Percentiles rank a stretch among this genome's conserved stretches.
Conservation (phyloP, 2,888 invertebrate species). For the Bruchidius siliquastri region DNA sequence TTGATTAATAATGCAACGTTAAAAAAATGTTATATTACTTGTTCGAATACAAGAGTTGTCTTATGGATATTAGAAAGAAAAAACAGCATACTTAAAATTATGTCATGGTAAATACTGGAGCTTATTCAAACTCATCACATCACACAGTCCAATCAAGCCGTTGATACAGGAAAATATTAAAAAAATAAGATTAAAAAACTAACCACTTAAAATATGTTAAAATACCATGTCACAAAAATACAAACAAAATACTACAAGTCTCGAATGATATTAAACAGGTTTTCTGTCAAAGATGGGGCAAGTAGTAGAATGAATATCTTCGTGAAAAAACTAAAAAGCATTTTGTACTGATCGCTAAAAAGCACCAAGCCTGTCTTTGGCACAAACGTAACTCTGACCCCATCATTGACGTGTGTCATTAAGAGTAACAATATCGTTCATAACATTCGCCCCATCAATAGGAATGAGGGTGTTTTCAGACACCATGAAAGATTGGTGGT, state of each 20-base stretch:
- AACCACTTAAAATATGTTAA: neutral
- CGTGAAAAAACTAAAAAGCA: neutral
- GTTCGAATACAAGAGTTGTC: neutral
- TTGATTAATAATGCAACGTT: neutral
- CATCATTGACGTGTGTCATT: neutral
- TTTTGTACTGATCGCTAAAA: neutral
- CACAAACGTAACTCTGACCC: neutral
- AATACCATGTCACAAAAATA: neutral
- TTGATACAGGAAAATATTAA: neutral
- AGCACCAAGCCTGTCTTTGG: neutral
- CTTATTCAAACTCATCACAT: neutral
- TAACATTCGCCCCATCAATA: neutral
- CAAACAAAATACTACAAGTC: neutral
- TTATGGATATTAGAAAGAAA: neutral
- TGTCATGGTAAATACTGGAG: neutral
- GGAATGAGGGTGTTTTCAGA: neutral
- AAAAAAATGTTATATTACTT: neutral
- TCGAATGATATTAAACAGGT: neutral
- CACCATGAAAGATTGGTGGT: conserved; percentile 10
- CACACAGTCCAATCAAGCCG: neutral
- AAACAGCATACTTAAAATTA: neutral
- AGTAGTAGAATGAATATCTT: no score
- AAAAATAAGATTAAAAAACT: neutral
- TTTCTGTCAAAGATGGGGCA: neutral
- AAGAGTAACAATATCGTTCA: neutral